phyloP scores from a whole-genome alignment of 2,888 invertebrate genomes.

The Cephus sareptanus region DNA sequence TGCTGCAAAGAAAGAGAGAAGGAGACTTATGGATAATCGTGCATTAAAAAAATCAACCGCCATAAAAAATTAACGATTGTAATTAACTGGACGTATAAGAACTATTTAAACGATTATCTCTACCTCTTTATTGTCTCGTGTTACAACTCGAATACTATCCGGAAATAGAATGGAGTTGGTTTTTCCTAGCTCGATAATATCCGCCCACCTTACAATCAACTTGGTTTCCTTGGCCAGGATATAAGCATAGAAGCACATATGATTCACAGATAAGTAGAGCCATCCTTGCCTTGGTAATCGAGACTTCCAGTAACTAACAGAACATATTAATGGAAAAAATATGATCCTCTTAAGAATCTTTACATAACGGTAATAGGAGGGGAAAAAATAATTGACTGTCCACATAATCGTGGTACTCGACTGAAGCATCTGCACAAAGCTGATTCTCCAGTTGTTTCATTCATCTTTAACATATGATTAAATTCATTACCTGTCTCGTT shows the following conservation, averaged over 20 bases:
- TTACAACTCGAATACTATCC: constrained; percentile 87
- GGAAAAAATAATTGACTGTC: constrained; percentile 1
- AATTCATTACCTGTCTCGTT: neutral
- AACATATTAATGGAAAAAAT: constrained; percentile 11
- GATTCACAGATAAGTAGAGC: constrained; percentile 96
- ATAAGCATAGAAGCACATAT: constrained; percentile 95
- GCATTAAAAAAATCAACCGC: too few species aligned
- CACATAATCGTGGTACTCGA: neutral
- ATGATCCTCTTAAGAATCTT: constrained; percentile 14
- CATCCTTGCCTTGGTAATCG: constrained; percentile 95
- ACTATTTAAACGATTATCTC: constrained; percentile 15
- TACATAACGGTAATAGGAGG: constrained; percentile 19
- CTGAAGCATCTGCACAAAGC: neutral
- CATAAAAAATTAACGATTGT: too few species aligned
- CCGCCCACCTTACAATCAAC: constrained; percentile 89
- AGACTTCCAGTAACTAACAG: constrained; percentile 89
- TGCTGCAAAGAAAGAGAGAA: constrained; percentile 69
- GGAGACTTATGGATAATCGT: too few species aligned
- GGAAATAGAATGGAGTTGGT: constrained; percentile 83
- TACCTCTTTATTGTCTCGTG: constrained; percentile 79
- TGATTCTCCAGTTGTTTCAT: neutral
- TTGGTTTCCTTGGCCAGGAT: constrained; percentile 92
- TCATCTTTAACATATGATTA: neutral
- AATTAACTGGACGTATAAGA: constrained; percentile 1
- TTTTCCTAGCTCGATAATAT: constrained; percentile 84